Base-by-base conservation (phyloP, 1,140 invertebrate genomes). In the Nautilus pompilius region DNA sequence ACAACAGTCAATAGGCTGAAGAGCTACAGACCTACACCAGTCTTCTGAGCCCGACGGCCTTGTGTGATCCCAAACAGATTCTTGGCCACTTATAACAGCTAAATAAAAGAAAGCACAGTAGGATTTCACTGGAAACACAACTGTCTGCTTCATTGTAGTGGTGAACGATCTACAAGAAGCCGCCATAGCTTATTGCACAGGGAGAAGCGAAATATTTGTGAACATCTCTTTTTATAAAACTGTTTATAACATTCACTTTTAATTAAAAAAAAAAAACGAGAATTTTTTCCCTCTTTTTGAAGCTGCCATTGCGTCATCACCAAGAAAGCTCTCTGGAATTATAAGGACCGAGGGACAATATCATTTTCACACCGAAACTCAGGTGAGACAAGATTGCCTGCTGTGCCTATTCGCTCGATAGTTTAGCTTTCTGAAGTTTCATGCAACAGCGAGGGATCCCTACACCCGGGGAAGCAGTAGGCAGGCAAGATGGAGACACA, bases 341-440 rank as follows among this genome's bases (percentile, higher is more conserved):
- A 75, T 85, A 30, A 55, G 66, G 10, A 76, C 79, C 49, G 77
- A 76, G 10, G 67, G 72, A 6, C 84, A 85, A 64, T 82, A 78
- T 65, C 84, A 85, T 66, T 83, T 84, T 58, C 74, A 81, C 51
- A 79, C 84, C 80, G 84, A 85, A 66, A 76, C 79, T 6, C 83
- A 82, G 75, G 58, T 68, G 49, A 30, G 56, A 8, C 20, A n/a
- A n/a, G n/a, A n/a, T n/a, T n/a, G n/a, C 80, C 48, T 82, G 58
- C 32, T 30, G n/a, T 15, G 59, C 5, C 33, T 55, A 10, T 51
- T 45, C 45, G 5, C 56, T 20, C 1, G 20, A 22, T 53, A 17
- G 13, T 20, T 20, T 0, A 15, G 49, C 24, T 53, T 2, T 53
- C 28, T 26, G 15, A 20, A 2, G n/a, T 4, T 17, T 53, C 24